A percentile compares a stretch with the other conserved stretches of the same genome.
Evolutionary conservation across 2,113 vertebrate genomes (phyloP).

Genomic region (Pan troglodytes): DNA sequence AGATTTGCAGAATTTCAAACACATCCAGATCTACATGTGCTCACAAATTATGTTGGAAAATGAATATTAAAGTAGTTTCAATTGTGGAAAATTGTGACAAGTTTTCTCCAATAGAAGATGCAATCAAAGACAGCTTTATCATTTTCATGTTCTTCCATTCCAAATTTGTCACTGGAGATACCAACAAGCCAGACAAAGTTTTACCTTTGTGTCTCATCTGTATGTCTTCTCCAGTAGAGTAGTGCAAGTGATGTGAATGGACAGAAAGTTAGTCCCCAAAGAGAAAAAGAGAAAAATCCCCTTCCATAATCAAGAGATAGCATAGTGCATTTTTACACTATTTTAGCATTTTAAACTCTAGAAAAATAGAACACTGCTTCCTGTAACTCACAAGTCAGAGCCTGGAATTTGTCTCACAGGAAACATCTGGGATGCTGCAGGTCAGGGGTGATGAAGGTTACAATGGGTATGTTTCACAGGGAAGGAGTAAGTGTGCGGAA

Average conservation of each 20-base stretch:
- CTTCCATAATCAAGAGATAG: conserved; percentile 27
- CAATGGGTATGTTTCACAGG: conserved; percentile 78
- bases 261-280: background rate
- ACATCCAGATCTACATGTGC: conserved; percentile 16
- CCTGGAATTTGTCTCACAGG: conserved; percentile 76
- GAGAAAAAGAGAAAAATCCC: background rate
- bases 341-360: conserved; percentile 57
- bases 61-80: background rate
- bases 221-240: background rate
- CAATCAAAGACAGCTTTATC: background rate
- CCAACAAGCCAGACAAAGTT: background rate
- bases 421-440: conserved; percentile 83
- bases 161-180: background rate
- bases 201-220: background rate
- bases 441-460: conserved; percentile 79
- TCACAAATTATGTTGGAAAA: conserved; percentile 6
- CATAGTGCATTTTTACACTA: conserved; percentile 16
- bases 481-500: conserved; percentile 80
- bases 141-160: background rate
- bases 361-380: conserved; percentile 30
- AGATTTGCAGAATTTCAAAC: background rate
- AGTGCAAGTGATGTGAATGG: background rate
- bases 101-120: background rate
- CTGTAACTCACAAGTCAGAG: conserved; percentile 57
- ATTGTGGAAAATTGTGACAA: background rate